These are phyloP conservation scores for Metopolophium dirhodum DNA, from an alignment of 1,140 invertebrate species.

Conservation along the genomic window DNA sequence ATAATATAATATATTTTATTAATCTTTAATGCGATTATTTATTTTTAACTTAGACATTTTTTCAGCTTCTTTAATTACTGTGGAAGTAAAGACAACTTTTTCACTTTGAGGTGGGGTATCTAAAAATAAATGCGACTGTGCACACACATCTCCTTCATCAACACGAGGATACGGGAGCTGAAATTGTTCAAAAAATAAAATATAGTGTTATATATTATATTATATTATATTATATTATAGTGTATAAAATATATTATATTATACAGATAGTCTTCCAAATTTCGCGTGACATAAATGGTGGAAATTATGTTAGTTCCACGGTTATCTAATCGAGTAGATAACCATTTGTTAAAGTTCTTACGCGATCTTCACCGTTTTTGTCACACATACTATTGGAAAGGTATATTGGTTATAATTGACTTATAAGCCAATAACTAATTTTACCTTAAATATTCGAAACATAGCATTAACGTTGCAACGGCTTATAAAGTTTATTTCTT, in stretches of 20 bases:
- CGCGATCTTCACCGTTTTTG: neutral
- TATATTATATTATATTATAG: too few relatives aligned
- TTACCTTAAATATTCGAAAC: conserved; percentile 16
- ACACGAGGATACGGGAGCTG: conserved; percentile 3
- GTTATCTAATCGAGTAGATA: too few relatives aligned
- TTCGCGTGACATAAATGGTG: neutral
- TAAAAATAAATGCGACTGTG: neutral
- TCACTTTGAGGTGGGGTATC: neutral
- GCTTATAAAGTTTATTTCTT: neutral
- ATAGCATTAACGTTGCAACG: neutral
- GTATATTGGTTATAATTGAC: too few relatives aligned
- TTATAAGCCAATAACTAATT: neutral
- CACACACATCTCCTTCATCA: neutral
- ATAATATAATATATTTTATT: too few relatives aligned
- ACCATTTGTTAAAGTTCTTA: too few relatives aligned
- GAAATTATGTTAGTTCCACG: too few relatives aligned
- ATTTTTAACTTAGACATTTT: neutral
- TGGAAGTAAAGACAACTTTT: neutral
- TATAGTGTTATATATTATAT: neutral
- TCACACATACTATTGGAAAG: too few relatives aligned
- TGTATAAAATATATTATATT: too few relatives aligned
- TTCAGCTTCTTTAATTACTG: neutral
- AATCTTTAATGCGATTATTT: neutral
- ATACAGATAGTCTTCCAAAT: neutral
- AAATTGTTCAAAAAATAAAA: neutral